Conservation (phyloP, 2,797 vertebrate species). For the Orientallactaga sibirica region DNA sequence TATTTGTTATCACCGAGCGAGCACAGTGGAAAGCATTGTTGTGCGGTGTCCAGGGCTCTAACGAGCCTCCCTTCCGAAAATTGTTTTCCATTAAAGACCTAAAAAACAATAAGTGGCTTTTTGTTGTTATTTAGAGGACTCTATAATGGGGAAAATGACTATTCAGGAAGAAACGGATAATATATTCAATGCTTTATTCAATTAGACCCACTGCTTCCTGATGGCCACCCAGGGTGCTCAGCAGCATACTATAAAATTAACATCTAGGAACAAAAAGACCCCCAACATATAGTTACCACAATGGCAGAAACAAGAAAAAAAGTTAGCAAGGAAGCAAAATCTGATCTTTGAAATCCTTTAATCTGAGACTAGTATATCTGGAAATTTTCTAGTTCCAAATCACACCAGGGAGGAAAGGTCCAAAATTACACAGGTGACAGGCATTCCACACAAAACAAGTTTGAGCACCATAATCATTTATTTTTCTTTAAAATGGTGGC, state of each 20-base stretch:
- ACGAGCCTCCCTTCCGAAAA: conserved; percentile 19
- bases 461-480: background rate
- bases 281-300: conserved; percentile 4
- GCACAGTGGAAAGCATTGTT: background rate
- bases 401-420: background rate
- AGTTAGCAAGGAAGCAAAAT: conserved; percentile 40
- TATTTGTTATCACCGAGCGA: background rate
- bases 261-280: conserved; percentile 21
- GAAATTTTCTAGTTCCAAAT: conserved; percentile 19
- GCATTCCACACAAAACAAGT: background rate
- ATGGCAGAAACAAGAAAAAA: conserved; percentile 16
- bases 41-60: background rate
- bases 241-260: conserved; percentile 32
- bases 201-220: conserved; percentile 62
- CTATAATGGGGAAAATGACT: conserved; percentile 35
- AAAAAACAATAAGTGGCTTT: background rate
- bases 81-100: conserved; percentile 34
- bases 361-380: background rate
- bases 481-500: conserved; percentile 20
- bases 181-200: conserved; percentile 56
- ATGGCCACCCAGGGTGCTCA: background rate
- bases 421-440: background rate
- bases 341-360: background rate
- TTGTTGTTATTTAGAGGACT: conserved; percentile 51
- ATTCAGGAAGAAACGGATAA: conserved; percentile 61